phyloP scores from a whole-genome alignment of 2,113 vertebrate species.

The Pithys albifrons region DNA sequence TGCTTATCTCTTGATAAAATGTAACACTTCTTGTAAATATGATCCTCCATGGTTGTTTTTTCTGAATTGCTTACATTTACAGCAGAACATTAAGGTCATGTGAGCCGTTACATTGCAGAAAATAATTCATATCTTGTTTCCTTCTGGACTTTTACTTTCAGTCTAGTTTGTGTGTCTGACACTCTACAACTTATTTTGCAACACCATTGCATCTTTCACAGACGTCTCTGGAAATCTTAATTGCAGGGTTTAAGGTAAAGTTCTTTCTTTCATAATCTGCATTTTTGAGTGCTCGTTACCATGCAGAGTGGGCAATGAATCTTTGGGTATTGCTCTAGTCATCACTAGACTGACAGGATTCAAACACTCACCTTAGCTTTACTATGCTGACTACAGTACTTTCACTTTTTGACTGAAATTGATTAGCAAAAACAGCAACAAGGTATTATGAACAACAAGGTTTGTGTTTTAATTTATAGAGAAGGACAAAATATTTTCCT shows the following conservation, averaged over 20 bases:
- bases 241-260: constrained; percentile 43
- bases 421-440: not conserved
- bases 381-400: not conserved
- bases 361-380: not conserved
- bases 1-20: not conserved
- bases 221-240: constrained; percentile 36
- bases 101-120: not conserved
- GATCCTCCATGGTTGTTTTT: not conserved
- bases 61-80: not conserved
- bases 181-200: constrained; percentile 11
- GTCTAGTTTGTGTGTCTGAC: not conserved
- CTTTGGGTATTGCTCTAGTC: not conserved
- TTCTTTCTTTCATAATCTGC: constrained; percentile 9
- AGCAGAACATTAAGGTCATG: constrained; percentile 12
- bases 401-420: not conserved
- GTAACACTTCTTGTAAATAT: not conserved
- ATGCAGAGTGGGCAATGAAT: not conserved
- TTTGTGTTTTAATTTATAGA: not conserved
- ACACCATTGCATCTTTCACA: constrained; percentile 22
- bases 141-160: not conserved
- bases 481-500: not conserved
- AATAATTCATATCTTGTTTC: constrained; percentile 23
- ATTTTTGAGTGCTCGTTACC: constrained; percentile 4
- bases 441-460: not conserved
- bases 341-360: not conserved